Conservation (phyloP, 2,888 invertebrate genomes). For the Tetragonula carbonaria region DNA sequence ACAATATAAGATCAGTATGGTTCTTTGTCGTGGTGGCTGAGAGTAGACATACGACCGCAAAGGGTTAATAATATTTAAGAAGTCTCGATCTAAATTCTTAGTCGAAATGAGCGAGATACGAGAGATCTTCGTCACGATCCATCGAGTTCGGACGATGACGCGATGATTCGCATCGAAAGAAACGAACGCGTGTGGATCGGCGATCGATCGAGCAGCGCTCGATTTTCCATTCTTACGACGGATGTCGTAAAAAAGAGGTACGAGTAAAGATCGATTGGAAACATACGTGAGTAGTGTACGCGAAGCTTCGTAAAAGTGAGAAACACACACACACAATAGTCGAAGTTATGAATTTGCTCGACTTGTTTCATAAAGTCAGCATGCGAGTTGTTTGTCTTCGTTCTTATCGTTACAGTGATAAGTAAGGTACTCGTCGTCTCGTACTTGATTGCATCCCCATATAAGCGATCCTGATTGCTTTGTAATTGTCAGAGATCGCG, state of each 20-base stretch:
- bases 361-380: background rate
- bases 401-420: conserved; percentile 28
- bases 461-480: background rate
- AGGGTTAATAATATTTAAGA: too few relatives aligned
- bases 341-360: conserved; percentile 8
- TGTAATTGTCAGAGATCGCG: conserved; percentile 28
- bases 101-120: too few relatives aligned
- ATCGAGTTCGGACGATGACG: conserved; percentile 5
- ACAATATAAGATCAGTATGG: too few relatives aligned
- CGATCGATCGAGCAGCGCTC: conserved; percentile 28
- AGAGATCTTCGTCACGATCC: background rate
- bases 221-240: background rate
- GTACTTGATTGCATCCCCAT: conserved; percentile 13
- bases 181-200: conserved; percentile 36
- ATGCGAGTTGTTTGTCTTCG: conserved; percentile 5
- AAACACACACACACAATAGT: background rate
- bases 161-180: conserved; percentile 13
- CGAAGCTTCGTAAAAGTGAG: too few relatives aligned
- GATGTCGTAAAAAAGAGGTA: conserved; percentile 7
- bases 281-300: too few relatives aligned
- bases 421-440: background rate
- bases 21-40: too few relatives aligned
- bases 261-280: background rate
- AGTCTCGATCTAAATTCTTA: too few relatives aligned
- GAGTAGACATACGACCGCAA: too few relatives aligned